Percentiles rank a stretch among this genome's conserved stretches.
Conservation (phyloP, 2,888 invertebrate species). For the Meganola albula region DNA sequence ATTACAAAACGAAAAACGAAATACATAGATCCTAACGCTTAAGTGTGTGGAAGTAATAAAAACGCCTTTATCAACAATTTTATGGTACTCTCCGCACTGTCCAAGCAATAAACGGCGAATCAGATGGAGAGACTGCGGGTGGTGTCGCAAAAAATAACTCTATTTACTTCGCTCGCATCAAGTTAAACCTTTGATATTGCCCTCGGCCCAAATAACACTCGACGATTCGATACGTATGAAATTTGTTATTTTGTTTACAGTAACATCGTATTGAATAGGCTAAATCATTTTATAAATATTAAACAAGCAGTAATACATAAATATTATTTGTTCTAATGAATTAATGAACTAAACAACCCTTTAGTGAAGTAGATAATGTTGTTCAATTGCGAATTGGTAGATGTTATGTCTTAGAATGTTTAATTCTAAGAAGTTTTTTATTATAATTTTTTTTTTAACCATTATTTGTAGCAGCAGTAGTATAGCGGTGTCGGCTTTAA, state of each 20-base stretch:
- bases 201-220: conserved; percentile 19
- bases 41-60: conserved; percentile 55
- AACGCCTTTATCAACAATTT: conserved; percentile 62
- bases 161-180: conserved; percentile 48
- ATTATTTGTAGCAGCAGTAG: too few relatives aligned
- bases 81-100: conserved; percentile 63
- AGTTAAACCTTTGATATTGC: conserved; percentile 33
- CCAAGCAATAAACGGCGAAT: conserved; percentile 63
- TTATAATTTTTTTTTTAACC: too few relatives aligned
- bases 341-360: too few relatives aligned
- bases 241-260: conserved; percentile 21
- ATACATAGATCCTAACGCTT: conserved; percentile 48
- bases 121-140: conserved; percentile 56
- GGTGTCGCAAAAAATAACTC: conserved; percentile 53
- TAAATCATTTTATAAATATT: too few relatives aligned
- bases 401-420: too few relatives aligned
- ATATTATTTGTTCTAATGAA: too few relatives aligned
- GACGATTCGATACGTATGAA: conserved; percentile 15
- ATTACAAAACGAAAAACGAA: conserved; percentile 53
- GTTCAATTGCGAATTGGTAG: too few relatives aligned
- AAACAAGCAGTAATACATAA: too few relatives aligned
- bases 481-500: too few relatives aligned
- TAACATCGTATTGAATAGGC: conserved; percentile 9
- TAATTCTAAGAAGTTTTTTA: too few relatives aligned
- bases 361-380: too few relatives aligned